These are phyloP conservation scores for Clamator glandarius DNA, from an alignment of 2,797 vertebrate species.

Conservation along the genomic window DNA sequence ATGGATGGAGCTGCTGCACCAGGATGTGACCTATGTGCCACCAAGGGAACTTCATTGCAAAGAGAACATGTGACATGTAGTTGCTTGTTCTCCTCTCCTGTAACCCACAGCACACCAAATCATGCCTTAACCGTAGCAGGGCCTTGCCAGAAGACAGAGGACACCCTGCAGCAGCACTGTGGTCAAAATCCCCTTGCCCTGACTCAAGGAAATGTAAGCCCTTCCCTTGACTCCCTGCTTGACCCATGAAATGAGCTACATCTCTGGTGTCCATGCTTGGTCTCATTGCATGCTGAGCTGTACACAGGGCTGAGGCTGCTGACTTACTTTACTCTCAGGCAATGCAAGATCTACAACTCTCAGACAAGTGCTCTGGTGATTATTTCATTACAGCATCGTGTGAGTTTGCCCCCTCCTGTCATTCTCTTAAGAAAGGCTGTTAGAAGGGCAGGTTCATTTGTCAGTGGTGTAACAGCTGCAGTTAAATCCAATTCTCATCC, in stretches of 20 bases:
- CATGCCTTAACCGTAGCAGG: neutral
- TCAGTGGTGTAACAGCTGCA: constrained; percentile 49
- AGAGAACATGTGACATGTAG: fast-evolving
- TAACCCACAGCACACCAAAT: neutral
- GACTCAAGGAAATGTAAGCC: neutral
- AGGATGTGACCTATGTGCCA: neutral
- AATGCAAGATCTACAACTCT: neutral
- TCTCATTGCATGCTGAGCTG: neutral
- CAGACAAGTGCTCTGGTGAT: fast-evolving
- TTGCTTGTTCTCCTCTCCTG: neutral
- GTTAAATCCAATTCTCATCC: constrained; percentile 1
- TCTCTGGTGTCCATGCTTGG: neutral
- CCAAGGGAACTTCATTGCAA: neutral
- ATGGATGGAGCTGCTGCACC: neutral
- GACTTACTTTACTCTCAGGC: neutral
- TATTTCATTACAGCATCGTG: neutral
- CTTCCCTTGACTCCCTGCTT: neutral
- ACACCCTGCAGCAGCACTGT: neutral
- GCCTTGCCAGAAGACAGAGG: neutral
- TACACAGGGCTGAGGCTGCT: neutral
- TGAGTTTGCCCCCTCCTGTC: neutral
- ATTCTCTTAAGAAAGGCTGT: neutral
- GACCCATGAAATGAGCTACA: neutral
- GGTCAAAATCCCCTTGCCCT: neutral
- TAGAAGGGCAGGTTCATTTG: constrained; percentile 36